These are phyloP conservation scores for Azemiops feae DNA, from an alignment of 2,113 vertebrate species.

Conservation along the genomic window DNA sequence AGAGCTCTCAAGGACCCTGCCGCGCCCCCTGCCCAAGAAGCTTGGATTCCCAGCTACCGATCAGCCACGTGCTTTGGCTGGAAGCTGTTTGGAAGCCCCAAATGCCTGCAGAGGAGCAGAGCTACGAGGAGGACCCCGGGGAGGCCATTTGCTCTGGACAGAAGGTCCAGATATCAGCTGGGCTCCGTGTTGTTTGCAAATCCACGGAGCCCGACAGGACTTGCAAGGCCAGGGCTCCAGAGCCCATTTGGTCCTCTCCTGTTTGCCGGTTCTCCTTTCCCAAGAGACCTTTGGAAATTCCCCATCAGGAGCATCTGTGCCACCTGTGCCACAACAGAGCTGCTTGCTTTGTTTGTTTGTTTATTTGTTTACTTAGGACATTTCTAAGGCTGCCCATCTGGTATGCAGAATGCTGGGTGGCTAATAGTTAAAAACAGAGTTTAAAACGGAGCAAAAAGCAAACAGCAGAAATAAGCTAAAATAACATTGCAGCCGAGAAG, in stretches of 20 bases:
- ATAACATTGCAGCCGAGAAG: not conserved
- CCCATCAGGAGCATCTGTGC: not conserved
- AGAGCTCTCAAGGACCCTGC: not conserved
- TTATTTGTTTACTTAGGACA: not conserved
- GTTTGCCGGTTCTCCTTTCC: not conserved
- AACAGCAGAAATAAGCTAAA: not conserved
- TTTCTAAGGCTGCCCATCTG: not conserved
- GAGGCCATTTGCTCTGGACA: not conserved
- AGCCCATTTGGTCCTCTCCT: not conserved
- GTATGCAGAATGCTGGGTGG: not conserved
- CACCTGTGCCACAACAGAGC: not conserved
- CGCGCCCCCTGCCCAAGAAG: not conserved
- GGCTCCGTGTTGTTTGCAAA: not conserved
- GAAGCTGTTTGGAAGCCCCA: not conserved
- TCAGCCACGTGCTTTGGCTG: not conserved
- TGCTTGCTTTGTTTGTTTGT: not conserved
- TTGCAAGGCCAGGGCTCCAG: not conserved
- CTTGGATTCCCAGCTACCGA: not conserved
- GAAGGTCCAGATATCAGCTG: not conserved
- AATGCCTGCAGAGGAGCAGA: not conserved
- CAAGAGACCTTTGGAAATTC: not conserved
- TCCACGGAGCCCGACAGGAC: not conserved
- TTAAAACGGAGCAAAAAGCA: not conserved
- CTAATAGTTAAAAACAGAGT: not conserved
- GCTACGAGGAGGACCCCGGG: no score